Conservation (phyloP, 2,113 vertebrate species). For the Orientallactaga bullata region DNA sequence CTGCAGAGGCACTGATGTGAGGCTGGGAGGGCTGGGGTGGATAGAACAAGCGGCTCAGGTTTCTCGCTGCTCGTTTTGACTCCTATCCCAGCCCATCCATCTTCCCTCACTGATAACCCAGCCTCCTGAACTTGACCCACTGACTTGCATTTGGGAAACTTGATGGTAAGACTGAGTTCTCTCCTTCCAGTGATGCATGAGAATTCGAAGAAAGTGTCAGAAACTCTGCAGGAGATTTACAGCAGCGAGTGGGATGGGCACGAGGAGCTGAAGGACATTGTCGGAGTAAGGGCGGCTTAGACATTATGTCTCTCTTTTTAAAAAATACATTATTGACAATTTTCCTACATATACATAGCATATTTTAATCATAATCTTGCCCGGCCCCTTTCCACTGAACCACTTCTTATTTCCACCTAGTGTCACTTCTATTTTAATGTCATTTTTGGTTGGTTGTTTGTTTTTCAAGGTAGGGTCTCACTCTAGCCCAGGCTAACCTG, state of each 20-base stretch:
- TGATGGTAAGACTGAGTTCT: conserved; percentile 14
- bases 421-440: too few relatives aligned
- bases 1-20: background rate
- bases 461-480: too few relatives aligned
- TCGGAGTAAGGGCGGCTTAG: conserved; percentile 87
- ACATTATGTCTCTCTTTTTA: background rate
- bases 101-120: background rate
- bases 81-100: background rate
- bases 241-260: conserved; percentile 91
- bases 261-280: conserved; percentile 91
- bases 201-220: conserved; percentile 92
- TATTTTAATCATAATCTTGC: too few relatives aligned
- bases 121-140: background rate
- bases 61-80: background rate
- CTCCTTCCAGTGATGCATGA: conserved; percentile 93
- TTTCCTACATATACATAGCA: too few relatives aligned
- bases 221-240: conserved; percentile 94
- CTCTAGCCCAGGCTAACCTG: too few relatives aligned
- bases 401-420: too few relatives aligned
- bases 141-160: background rate
- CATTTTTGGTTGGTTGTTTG: too few relatives aligned
- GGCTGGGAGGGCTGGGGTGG: background rate
- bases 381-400: background rate
- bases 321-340: too few relatives aligned
- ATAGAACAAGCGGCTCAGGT: background rate